These are phyloP conservation scores for Gymnocephalus cernua DNA, from an alignment of 2,113 vertebrate species.

Conservation along the genomic window DNA sequence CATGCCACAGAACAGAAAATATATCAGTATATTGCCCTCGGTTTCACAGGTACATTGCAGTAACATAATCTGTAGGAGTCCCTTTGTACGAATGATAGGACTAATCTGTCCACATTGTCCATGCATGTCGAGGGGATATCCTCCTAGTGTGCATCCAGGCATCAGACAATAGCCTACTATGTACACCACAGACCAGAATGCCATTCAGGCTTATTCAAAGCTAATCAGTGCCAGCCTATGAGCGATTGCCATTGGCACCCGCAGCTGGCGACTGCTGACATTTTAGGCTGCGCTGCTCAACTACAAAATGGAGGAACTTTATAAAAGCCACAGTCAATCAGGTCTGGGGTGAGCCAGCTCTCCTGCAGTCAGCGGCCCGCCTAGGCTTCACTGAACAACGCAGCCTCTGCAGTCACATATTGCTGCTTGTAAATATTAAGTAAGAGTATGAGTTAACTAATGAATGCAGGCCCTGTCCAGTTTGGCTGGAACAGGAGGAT, in stretches of 20 bases:
- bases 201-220: constrained; percentile 62
- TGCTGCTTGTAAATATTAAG: constrained; percentile 77
- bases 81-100: constrained; percentile 52
- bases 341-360: constrained; percentile 57
- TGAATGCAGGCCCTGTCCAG: constrained; percentile 73
- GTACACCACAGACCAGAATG: constrained; percentile 45
- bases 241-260: constrained; percentile 59
- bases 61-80: constrained; percentile 28
- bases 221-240: constrained; percentile 57
- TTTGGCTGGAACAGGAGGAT: constrained; percentile 52
- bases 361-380: constrained; percentile 48
- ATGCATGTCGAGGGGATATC: constrained; percentile 59
- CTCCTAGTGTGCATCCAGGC: constrained; percentile 41
- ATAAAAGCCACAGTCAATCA: constrained; percentile 59
- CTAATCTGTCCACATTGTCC: constrained; percentile 56
- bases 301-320: constrained; percentile 49
- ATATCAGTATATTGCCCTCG: not conserved
- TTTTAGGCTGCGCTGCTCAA: constrained; percentile 37
- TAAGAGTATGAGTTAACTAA: constrained; percentile 69
- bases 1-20: not conserved
- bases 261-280: constrained; percentile 60
- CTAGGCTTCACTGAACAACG: constrained; percentile 41
- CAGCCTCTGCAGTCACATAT: constrained; percentile 57
- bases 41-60: constrained; percentile 15
- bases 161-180: constrained; percentile 54